A percentile compares a stretch with the other conserved stretches of the same genome.
These are phyloP conservation scores for Copidosoma aretas DNA, from an alignment of 2,888 invertebrate genomes.

Conservation along the genomic window DNA sequence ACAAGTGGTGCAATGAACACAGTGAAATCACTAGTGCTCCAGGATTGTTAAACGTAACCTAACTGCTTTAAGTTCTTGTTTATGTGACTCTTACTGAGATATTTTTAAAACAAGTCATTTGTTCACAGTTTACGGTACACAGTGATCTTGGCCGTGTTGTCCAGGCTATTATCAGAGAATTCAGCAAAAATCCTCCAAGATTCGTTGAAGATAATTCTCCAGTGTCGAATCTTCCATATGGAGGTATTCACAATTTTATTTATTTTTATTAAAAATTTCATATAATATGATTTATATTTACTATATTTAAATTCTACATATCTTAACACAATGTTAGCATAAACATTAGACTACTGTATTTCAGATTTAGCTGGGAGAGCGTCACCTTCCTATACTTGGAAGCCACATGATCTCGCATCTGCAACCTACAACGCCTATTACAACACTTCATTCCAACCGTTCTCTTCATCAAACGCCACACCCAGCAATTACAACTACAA, in stretches of 20 bases:
- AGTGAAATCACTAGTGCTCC: conserved; percentile 78
- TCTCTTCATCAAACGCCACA: conserved; percentile 54
- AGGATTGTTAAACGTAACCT: conserved; percentile 73
- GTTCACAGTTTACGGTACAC: conserved; percentile 72
- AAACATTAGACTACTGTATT: background rate
- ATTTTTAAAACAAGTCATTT: conserved; percentile 8
- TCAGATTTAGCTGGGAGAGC: conserved; percentile 56
- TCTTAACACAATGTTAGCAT: background rate
- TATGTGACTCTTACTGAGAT: background rate
- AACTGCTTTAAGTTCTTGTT: conserved; percentile 2
- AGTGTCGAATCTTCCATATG: conserved; percentile 50
- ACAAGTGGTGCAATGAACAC: conserved; percentile 76
- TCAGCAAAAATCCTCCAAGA: conserved; percentile 71
- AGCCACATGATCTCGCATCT: conserved; percentile 51
- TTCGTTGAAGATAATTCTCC: conserved; percentile 58
- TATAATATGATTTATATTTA: conserved; percentile 8
- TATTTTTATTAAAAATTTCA: conserved; percentile 12
- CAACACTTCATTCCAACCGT: conserved; percentile 54
- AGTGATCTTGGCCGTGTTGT: conserved; percentile 83
- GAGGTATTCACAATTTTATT: conserved; percentile 48
- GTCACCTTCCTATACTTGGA: conserved; percentile 56
- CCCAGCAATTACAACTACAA: conserved; percentile 56
- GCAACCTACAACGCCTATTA: conserved; percentile 57
- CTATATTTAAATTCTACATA: conserved; percentile 17
- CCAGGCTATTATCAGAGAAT: conserved; percentile 80